Evolutionary conservation across 2,797 vertebrate species (phyloP).

Genomic region (Erpetoichthys calabaricus): DNA sequence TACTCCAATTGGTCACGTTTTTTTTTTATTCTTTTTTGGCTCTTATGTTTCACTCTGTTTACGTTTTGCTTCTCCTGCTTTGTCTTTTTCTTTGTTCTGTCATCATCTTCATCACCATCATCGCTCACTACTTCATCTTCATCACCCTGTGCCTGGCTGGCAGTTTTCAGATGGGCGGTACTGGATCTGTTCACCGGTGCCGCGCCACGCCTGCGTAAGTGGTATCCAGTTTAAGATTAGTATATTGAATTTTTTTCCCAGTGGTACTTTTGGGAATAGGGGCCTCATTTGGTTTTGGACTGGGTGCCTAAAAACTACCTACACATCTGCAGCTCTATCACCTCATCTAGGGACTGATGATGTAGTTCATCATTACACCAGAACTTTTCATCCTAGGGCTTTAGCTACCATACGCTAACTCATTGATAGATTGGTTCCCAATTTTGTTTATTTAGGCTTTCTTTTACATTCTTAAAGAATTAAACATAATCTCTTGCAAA

Average conservation of each 20-base stretch:
- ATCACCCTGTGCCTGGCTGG: conserved; percentile 16
- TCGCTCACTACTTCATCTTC: conserved; percentile 8
- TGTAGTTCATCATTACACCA: too few relatives aligned
- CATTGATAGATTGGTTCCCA: too few relatives aligned
- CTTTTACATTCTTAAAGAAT: too few relatives aligned
- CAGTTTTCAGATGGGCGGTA: conserved; percentile 82
- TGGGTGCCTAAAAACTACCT: too few relatives aligned
- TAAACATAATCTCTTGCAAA: too few relatives aligned
- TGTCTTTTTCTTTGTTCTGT: conserved; percentile 14
- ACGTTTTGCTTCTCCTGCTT: conserved; percentile 4
- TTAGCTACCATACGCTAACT: too few relatives aligned
- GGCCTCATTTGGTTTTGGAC: too few relatives aligned
- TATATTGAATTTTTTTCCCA: too few relatives aligned
- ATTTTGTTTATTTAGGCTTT: too few relatives aligned
- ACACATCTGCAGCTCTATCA: too few relatives aligned
- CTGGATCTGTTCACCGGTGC: conserved; percentile 76
- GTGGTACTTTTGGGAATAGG: too few relatives aligned
- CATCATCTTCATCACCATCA: conserved; percentile 1
- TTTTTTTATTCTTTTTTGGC: conserved; percentile 6
- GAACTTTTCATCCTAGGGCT: too few relatives aligned
- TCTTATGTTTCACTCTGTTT: conserved; percentile 2
- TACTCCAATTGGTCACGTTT: background rate
- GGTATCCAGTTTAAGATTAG: conserved; percentile 18
- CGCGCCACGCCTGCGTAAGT: conserved; percentile 59
- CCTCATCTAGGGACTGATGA: conserved; percentile 12